Evolutionary conservation across 2,797 vertebrate species (phyloP), one percentile per base, ranked within the genome.

Genomic region (Xyrichtys novacula): DNA sequence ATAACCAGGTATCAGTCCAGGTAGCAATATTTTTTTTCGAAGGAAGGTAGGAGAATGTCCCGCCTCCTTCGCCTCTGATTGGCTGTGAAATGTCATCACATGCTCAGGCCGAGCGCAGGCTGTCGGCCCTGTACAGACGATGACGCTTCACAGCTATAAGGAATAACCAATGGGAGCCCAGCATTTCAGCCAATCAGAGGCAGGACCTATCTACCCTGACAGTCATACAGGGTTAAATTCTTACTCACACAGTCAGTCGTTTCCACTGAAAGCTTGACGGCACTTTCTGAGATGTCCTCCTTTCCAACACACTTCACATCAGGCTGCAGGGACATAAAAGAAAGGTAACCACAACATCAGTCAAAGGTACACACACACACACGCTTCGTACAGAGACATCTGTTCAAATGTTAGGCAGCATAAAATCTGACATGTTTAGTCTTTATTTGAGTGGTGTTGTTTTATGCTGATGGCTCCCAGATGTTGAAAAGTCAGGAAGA

Each of bases 191-290:
- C n/a, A n/a, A n/a, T n/a, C n/a, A n/a, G n/a, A n/a, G n/a, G n/a
- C n/a, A n/a, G n/a, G 3, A 55, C 26, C 31, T 32, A 26, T 52
- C 19, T 46, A 16, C 10, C 47, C 38, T 36, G 11, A 19, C 10
- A n/a, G 5, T 29, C 2, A 19, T 4, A 15, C 10, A 52, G 2
- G 54, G n/a, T 25, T 17, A 28, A 50, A 22, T 15, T 47, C 14
- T 17, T 79, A 91, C 93, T 89, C 67, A 94, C 91, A 63, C 91
- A 93, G 47, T 65, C 15, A 2, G 0, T 0, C 36, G 66, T 74
- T 0, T 0, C 0, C 6, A 74, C 9, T 0, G 1, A 25, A 50
- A 17, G 46, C 55, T 20, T 74, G 49, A 91, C 38, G 1, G 53
- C 58, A 2, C 11, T 55, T 20, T 84, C 49, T 1, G 31, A 11